phyloP scores from a whole-genome alignment of 2,888 invertebrate species.

The Chymomyza procnemis region DNA sequence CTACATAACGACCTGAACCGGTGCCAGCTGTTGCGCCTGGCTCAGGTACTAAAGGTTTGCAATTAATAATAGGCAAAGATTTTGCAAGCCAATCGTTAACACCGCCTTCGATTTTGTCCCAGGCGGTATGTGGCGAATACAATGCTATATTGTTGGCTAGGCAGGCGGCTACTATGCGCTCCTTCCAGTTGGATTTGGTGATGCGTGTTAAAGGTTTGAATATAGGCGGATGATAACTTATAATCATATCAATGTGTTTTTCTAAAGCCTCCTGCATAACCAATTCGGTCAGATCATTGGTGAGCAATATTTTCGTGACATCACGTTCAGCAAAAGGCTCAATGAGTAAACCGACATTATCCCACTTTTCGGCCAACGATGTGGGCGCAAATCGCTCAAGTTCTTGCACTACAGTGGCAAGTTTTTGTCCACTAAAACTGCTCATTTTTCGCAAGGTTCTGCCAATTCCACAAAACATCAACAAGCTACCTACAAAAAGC shows the following conservation, averaged over 20 bases:
- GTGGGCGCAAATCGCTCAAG: constrained; percentile 86
- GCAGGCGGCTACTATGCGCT: constrained; percentile 88
- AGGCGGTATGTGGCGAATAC: constrained; percentile 95
- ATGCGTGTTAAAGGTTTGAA: constrained; percentile 90
- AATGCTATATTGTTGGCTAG: constrained; percentile 91
- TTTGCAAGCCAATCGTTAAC: constrained; percentile 95
- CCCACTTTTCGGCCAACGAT: constrained; percentile 90
- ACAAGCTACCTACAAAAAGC: background rate
- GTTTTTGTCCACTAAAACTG: constrained; percentile 37
- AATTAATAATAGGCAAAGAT: constrained; percentile 66
- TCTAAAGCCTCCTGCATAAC: constrained; percentile 90
- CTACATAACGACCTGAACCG: constrained; percentile 82
- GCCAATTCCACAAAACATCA: constrained; percentile 31
- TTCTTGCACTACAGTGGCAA: constrained; percentile 79
- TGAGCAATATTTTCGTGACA: constrained; percentile 86
- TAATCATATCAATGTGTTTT: constrained; percentile 86
- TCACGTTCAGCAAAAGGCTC: constrained; percentile 84
- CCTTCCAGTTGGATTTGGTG: constrained; percentile 89
- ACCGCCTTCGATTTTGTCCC: constrained; percentile 90
- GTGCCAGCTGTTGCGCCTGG: constrained; percentile 33
- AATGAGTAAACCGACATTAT: constrained; percentile 94
- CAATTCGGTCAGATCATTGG: constrained; percentile 94
- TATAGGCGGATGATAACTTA: constrained; percentile 98
- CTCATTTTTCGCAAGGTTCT: constrained; percentile 41
- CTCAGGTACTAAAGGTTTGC: constrained; percentile 64